Conservation (phyloP, 2,113 vertebrate species). For the Elanus axillaris region DNA sequence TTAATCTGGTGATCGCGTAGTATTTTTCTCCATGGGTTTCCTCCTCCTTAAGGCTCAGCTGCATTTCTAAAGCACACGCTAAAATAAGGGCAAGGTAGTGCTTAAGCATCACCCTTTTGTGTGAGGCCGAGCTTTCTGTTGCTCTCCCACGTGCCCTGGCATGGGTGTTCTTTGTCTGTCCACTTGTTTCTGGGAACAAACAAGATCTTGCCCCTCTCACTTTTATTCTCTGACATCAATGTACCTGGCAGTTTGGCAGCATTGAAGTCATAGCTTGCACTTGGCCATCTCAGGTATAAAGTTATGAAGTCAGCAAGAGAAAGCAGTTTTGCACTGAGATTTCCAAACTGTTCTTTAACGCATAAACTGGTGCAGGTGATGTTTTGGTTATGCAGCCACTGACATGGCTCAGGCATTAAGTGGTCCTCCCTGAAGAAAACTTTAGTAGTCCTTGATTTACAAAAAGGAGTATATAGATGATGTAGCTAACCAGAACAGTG, state of each 20-base stretch:
- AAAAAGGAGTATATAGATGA: neutral
- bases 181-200: neutral
- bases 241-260: neutral
- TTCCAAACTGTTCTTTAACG: neutral
- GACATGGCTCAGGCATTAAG: neutral
- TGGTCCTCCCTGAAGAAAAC: neutral
- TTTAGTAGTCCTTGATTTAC: neutral
- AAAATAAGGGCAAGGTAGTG: neutral
- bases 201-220: neutral
- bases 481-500: neutral
- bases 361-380: neutral
- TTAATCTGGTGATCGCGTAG: neutral
- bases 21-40: neutral
- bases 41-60: neutral
- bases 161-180: neutral
- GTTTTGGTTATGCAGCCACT: neutral
- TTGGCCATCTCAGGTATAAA: neutral
- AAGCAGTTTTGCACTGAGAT: neutral
- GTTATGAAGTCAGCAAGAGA: neutral
- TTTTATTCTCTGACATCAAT: neutral
- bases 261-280: neutral
- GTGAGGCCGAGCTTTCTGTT: neutral
- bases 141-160: fast-evolving
- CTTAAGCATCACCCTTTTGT: neutral
- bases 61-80: neutral